phyloP scores from a whole-genome alignment of 2,888 invertebrate species.

The Caenorhabditis panamensis region DNA sequence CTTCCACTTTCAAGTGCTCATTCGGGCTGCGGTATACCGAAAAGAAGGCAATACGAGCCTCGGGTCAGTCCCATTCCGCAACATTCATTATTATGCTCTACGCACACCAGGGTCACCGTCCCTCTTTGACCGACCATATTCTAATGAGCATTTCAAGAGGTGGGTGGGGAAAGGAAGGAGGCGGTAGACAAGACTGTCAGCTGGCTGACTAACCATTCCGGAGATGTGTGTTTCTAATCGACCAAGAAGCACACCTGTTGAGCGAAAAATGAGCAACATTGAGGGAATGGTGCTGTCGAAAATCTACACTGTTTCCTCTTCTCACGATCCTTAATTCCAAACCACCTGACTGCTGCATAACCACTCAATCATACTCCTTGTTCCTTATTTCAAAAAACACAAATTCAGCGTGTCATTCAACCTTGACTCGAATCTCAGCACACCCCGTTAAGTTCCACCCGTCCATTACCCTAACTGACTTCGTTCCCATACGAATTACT shows the following conservation, averaged over 20 bases:
- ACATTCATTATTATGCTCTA: constrained; percentile 57
- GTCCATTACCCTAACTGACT: constrained; percentile 31
- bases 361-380: background rate
- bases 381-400: constrained; percentile 4
- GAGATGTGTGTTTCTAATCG: constrained; percentile 28
- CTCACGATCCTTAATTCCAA: background rate
- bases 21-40: constrained; percentile 27
- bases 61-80: constrained; percentile 38
- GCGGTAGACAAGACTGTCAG: constrained; percentile 7
- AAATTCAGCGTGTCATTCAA: constrained; percentile 6
- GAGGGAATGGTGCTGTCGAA: too few species aligned
- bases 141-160: constrained; percentile 56
- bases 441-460: constrained; percentile 34
- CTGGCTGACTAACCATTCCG: constrained; percentile 31
- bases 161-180: background rate
- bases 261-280: background rate
- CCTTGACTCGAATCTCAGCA: constrained; percentile 55
- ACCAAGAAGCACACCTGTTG: constrained; percentile 27
- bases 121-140: constrained; percentile 49
- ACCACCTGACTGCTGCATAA: too few species aligned
- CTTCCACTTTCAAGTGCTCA: constrained; percentile 45
- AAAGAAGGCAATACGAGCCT: constrained; percentile 43
- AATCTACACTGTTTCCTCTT: too few species aligned
- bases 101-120: constrained; percentile 18
- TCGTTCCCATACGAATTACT: constrained; percentile 19